Base-by-base conservation (phyloP, 1,140 invertebrate species). In the Nautilus pompilius region DNA sequence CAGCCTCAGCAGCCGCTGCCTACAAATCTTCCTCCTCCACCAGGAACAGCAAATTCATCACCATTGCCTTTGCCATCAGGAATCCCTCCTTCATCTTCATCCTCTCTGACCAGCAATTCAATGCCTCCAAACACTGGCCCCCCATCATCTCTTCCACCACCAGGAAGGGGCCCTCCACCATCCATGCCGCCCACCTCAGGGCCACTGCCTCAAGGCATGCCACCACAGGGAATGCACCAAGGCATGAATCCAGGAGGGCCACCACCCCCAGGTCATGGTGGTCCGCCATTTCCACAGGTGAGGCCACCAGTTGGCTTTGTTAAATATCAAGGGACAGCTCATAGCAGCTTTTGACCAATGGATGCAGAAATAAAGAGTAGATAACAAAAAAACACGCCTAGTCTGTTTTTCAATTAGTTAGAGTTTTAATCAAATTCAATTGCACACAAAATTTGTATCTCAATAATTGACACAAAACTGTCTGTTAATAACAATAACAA, bases 1-100 rank as follows among this genome's bases (percentile, higher is more conserved):
- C 69, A 63, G 30, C 54, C 63, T 45, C 68, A 53, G 26, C 73
- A 73, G 62, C 63, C 61, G 61, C 70, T 67, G 34, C 17, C 65
- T 26, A 57, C 55, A 57, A 41, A 62, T 65, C 29, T 66, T 57
- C 60, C 67, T 46, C 62, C 62, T 62, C 54, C 71, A 29, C 64
- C 73, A 58, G 62, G 62, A 33, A 62, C 60, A 53, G 56, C 65
- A 28, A 34, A 69, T 63, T 48, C 67, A 60, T 61, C 66, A 32
- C 46, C 60, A 29, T 53, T 59, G 20, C 41, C 67, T 64, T 55
- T 64, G 26, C 58, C 67, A 30, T 26, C 69, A 62, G 29, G 65
- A 51, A 53, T 62, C 26, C 48, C 51, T 56, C 57, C 30, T 53
- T 41, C 61, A 45, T 36, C 20, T 3, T 57, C 36, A 49, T 33